These are phyloP conservation scores for Piscicola geometra DNA, from an alignment of 2,888 invertebrate genomes.

Conservation along the genomic window DNA sequence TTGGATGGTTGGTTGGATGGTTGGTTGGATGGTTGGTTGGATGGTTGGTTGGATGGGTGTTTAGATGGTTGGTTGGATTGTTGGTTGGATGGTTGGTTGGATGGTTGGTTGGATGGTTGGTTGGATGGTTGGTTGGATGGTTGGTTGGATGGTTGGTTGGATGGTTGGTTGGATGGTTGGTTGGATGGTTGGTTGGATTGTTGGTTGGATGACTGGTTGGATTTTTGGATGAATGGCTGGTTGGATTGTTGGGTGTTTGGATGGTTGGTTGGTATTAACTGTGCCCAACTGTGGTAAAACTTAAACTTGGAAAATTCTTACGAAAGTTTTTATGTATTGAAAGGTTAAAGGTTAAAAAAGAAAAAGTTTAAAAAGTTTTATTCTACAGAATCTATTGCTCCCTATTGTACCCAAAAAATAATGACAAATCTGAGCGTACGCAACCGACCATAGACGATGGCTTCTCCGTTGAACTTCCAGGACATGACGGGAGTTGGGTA, in stretches of 20 bases:
- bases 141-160: slow-evolving; percentile 25
- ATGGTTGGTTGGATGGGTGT: slow-evolving; percentile 21
- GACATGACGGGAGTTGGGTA: slow-evolving; percentile 36
- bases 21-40: slow-evolving; percentile 25
- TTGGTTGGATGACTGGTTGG: too few species aligned
- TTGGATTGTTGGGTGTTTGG: too few species aligned
- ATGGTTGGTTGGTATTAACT: too few species aligned
- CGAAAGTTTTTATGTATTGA: neutral
- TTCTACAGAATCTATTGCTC: neutral
- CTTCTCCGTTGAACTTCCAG: slow-evolving; percentile 36
- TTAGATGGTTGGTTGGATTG: too few species aligned
- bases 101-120: slow-evolving; percentile 23
- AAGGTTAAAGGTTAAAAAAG: neutral
- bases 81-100: too few species aligned
- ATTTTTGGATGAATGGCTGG: too few species aligned
- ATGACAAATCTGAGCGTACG: too few species aligned
- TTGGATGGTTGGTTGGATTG: slow-evolving; percentile 23
- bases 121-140: slow-evolving; percentile 23
- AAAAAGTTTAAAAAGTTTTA: neutral
- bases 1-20: slow-evolving; percentile 28
- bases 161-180: slow-evolving; percentile 23
- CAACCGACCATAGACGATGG: slow-evolving; percentile 13
- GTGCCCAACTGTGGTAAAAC: too few species aligned
- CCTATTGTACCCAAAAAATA: too few species aligned
- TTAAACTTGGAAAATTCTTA: too few species aligned